Evolutionary conservation across 2,888 invertebrate species (phyloP).

Genomic region (Lapara coniferarum): DNA sequence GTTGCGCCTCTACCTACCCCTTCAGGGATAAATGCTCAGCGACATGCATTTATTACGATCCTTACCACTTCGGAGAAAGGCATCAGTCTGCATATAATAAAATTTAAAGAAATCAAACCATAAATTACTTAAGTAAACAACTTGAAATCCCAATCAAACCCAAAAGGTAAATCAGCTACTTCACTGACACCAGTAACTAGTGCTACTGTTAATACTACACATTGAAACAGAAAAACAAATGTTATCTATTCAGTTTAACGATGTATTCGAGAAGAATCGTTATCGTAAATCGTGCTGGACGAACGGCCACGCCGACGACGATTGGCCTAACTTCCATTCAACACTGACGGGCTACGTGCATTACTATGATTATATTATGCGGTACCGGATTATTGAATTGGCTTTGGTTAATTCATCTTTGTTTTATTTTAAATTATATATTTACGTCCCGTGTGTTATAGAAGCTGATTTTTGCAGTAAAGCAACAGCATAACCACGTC

Average conservation of each 20-base stretch:
- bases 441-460: too few species aligned
- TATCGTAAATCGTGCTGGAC: conserved; percentile 59
- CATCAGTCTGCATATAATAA: too few species aligned
- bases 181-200: conserved; percentile 8
- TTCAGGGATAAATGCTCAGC: too few species aligned
- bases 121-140: too few species aligned
- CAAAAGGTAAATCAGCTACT: conserved; percentile 11
- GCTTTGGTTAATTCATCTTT: not conserved
- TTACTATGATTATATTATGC: not conserved
- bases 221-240: conserved; percentile 43
- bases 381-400: not conserved
- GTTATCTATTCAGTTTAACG: conserved; percentile 55
- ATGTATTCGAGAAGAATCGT: conserved; percentile 57
- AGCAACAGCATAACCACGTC: too few species aligned
- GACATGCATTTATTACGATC: too few species aligned
- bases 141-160: not conserved
- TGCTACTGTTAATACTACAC: conserved; percentile 1
- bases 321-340: conserved; percentile 25
- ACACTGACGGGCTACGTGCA: not conserved
- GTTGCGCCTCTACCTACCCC: too few species aligned
- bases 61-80: too few species aligned
- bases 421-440: not conserved
- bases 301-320: conserved; percentile 47
- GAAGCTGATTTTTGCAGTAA: too few species aligned
- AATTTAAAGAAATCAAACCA: too few species aligned